Percentiles rank a stretch among this genome's conserved stretches.
These are phyloP conservation scores for Thelaira solivaga DNA, from an alignment of 2,888 invertebrate genomes.

Conservation along the genomic window DNA sequence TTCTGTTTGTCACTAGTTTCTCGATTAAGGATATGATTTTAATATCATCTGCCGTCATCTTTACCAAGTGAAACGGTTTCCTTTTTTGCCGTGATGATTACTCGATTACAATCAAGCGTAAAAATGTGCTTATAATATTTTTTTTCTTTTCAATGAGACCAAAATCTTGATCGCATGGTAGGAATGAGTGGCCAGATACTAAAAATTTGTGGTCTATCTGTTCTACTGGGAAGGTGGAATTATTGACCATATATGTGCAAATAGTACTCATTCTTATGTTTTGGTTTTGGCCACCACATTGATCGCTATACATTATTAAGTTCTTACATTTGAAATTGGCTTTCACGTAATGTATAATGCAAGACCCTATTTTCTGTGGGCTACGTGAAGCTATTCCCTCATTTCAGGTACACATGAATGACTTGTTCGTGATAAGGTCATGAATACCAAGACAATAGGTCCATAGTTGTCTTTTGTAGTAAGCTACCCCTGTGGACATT, in stretches of 20 bases:
- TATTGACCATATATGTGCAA: conserved; percentile 49
- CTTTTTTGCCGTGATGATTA: conserved; percentile 48
- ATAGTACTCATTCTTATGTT: conserved; percentile 17
- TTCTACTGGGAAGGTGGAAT: neutral
- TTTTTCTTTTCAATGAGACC: neutral
- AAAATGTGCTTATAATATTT: neutral
- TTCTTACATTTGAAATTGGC: neutral
- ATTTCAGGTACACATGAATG: conserved; percentile 20
- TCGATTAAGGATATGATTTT: conserved; percentile 38
- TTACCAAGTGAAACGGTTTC: conserved; percentile 50
- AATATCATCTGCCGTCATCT: conserved; percentile 13
- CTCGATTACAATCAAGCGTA: conserved; percentile 37
- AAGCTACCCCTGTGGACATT: neutral
- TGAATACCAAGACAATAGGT: conserved; percentile 30
- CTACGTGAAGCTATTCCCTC: conserved; percentile 39
- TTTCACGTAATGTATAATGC: conserved; percentile 33
- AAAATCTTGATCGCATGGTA: conserved; percentile 49
- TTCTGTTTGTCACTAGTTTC: conserved; percentile 54
- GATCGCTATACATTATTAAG: no score
- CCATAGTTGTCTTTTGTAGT: conserved; percentile 13
- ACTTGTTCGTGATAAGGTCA: conserved; percentile 5
- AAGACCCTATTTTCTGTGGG: conserved; percentile 45
- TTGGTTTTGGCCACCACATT: no score
- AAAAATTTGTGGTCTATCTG: neutral
- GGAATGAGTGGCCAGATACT: conserved; percentile 50